Base-by-base conservation (phyloP, 2,888 invertebrate genomes). In the Watsonalla cultraria region DNA sequence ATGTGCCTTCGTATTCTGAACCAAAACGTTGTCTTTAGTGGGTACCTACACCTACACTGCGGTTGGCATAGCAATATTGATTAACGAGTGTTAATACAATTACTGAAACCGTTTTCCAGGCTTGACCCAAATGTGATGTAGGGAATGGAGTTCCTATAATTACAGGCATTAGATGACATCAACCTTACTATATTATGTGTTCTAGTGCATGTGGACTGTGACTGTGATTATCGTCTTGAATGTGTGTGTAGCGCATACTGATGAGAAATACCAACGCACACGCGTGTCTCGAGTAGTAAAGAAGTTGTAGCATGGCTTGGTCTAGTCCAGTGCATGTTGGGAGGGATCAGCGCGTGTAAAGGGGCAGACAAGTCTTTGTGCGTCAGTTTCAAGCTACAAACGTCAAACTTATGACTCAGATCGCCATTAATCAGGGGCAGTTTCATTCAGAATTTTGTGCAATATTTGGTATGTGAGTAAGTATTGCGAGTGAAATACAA, bases 401-500 rank as follows among this genome's bases (percentile, higher is more conserved):
- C 67, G 56, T 60, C 55, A 59, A 64, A 76, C 48, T 61, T 66
- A 72, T 82, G 82, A 84, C 68, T 83, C 82, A 80, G 73, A 72
- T 58, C 58, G 54, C 55, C 57, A 56, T 71, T 74, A 76, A 76
- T 80, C 75, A 76, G 70, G 68, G 76, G 67, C 74, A 76, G 80
- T 82, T 81, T 80, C 78, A 84, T 86, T 85, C 75, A 84, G 83
- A 83, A 77, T 82, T 78, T 73, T 78, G 74, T 77, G 75, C 75
- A 80, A 75, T 81, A 75, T 71, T 76, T 69, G 72, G 75, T 79
- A 82, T 81, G 76, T 64, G 70, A 78, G 24, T 24, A 24, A 78
- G 24, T 24, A 24, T 24, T 24, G 24, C 24, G 24, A 24, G 77
- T 79, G 72, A 78, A 78, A 78, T 77, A 82, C 78, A 77, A 78